phyloP scores from a whole-genome alignment of 2,888 invertebrate genomes.

The Monochamus alternatus region DNA sequence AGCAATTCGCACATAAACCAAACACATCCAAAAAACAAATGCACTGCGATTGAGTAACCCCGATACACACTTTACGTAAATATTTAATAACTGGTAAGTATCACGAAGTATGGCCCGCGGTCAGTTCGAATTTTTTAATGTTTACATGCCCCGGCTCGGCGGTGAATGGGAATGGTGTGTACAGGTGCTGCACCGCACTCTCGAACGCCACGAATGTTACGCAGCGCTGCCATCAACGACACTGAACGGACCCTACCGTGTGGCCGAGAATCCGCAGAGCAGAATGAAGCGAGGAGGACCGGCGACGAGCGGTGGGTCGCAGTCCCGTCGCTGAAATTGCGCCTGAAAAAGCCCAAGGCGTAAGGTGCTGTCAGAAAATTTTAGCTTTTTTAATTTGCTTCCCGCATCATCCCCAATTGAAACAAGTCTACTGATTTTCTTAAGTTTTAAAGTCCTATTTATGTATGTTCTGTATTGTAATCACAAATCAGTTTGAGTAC shows the following conservation, averaged over 20 bases:
- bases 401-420: no score
- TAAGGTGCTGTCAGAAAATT: not conserved
- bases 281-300: slow-evolving; percentile 36
- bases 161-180: slow-evolving; percentile 34
- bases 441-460: no score
- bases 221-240: slow-evolving; percentile 32
- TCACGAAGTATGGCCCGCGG: slow-evolving; percentile 42
- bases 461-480: no score
- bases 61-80: slow-evolving; percentile 44
- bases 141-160: slow-evolving; percentile 38
- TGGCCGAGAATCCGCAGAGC: slow-evolving; percentile 31
- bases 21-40: slow-evolving; percentile 4
- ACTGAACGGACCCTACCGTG: slow-evolving; percentile 21
- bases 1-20: slow-evolving; percentile 14
- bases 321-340: slow-evolving; percentile 16
- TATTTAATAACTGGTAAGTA: slow-evolving; percentile 36
- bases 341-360: slow-evolving; percentile 24
- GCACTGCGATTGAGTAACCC: slow-evolving; percentile 33
- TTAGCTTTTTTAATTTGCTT: not conserved
- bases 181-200: slow-evolving; percentile 44
- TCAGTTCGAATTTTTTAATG: slow-evolving; percentile 39
- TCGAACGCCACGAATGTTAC: slow-evolving; percentile 28
- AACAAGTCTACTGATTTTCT: no score
- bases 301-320: slow-evolving; percentile 29
- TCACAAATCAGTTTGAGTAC: no score